These are phyloP conservation scores for Diceros bicornis DNA, from an alignment of 2,797 vertebrate genomes.

Conservation along the genomic window DNA sequence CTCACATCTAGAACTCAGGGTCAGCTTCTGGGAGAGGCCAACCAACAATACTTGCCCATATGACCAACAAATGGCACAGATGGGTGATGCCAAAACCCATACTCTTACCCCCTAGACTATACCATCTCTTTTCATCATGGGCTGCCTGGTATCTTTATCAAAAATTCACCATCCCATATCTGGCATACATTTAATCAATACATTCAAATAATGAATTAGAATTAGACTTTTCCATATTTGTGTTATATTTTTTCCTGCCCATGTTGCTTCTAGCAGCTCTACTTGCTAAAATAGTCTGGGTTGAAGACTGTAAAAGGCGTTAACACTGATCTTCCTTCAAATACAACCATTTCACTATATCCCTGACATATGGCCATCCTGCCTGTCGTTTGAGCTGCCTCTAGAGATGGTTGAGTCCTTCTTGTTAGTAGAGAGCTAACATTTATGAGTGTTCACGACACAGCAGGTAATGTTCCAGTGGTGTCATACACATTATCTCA, in stretches of 20 bases:
- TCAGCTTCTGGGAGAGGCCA: not conserved
- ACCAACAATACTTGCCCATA: not conserved
- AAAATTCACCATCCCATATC: not conserved
- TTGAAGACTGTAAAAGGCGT: not conserved
- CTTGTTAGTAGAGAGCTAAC: not conserved
- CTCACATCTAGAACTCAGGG: not conserved
- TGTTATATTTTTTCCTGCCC: not conserved
- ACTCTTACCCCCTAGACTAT: not conserved
- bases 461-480: not conserved
- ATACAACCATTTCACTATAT: not conserved
- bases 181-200: not conserved
- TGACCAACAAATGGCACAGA: not conserved
- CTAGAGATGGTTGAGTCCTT: not conserved
- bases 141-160: not conserved
- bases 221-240: not conserved
- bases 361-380: not conserved
- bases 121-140: not conserved
- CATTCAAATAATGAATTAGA: conserved; percentile 31
- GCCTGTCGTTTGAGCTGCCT: not conserved
- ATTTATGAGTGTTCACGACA: not conserved
- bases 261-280: not conserved
- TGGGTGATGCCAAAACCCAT: not conserved
- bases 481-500: not conserved
- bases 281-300: conserved; percentile 1
- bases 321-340: not conserved